Base-by-base conservation (phyloP, 2,113 vertebrate genomes). In the Equus przewalskii region DNA sequence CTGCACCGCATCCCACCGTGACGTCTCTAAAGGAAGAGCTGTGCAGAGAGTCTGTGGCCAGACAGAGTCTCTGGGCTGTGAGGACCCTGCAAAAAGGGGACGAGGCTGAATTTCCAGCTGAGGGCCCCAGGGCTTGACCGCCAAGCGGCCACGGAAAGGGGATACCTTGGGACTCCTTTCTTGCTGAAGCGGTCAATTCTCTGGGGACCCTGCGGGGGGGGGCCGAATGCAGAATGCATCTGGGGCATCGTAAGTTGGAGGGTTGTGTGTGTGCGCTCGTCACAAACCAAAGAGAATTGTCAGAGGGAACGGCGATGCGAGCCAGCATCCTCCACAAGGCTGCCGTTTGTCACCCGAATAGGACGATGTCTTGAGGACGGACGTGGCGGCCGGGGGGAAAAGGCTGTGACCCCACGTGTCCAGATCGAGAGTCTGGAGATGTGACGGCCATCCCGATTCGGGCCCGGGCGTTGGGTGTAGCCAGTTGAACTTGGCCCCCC, bases 211-310 rank as follows among this genome's bases (percentile, higher is more conserved):
- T 41, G 36, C 36, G 36, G 19, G 0, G 6, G 0, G 10, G 26
- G 64, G 8, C 78, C n/a, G 10, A 49, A 1, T 15, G 65, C 51
- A n/a, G 6, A 10, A 7, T 0, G 2, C 0, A 7, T 0, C 10
- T 11, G 51, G 18, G 28, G 15, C 12, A 3, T 8, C 4, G 1
- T 19, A 2, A 16, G 26, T 18, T 13, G 30, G 0, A 51, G 26
- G 75, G 10, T 12, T 15, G 14, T 54, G 51, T 54, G 51, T 54
- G 51, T 54, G 51, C 14, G 51, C 62, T 65, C 1, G 6, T 33
- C 44, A 5, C 4, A 33, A 21, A 65, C 16, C 26, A 22, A 21
- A 24, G 82, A 22, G 11, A 49, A 49, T 3, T 14, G 11, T 49
- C 44, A 67, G 10, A 84, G 7, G 7, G 46, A 8, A 33, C 11